Evolutionary conservation across 2,797 vertebrate species (phyloP), one percentile per base, ranked within the genome.

Genomic region (Pangasius larnaudii): DNA sequence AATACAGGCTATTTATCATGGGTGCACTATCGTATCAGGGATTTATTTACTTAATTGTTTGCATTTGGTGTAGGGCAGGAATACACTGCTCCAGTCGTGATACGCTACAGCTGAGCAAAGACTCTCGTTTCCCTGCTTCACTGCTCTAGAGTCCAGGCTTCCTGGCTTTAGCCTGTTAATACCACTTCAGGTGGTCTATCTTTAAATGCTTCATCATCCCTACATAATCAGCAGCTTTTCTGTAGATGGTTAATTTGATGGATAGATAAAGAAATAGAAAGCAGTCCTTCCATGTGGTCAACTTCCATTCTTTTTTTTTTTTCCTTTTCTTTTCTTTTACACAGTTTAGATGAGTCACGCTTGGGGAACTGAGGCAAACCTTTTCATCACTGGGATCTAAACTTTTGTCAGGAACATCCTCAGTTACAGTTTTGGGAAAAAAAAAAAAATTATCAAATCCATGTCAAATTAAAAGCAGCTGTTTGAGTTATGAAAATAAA

Each of bases 391-490:
- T 39, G 42, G 53, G 65, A 63, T 77, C 74, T 16, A 46, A 51
- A 24, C 8, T 24, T 65, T 78, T 36, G 49, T 80, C 10, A 42
- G 13, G 27, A 49, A n/a, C 46, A 71, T 84, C n/a, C 42, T n/a
- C 10, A 33, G 56, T 84, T 83, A 61, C 30, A 42, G 63, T 67
- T n/a, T n/a, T n/a, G n/a, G n/a, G n/a, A 65, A 46, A 46, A 36
- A 65, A 58, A 67, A 69, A 39, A 39, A 67, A 33, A 30, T 11
- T 56, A 19, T 46, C 16, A 11, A 19, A 33, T 69, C 69, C 51
- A 1, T 63, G 42, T 30, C 58, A 27, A 74, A 83, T 83, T n/a
- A n/a, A 22, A 83, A 83, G 30, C 85, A 75, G 56, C 80, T 77
- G 69, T 53, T 79, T 5, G 3, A 27, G 24, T 56, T 65, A 13